phyloP scores from a whole-genome alignment of 2,113 vertebrate genomes.

The Talpa occidentalis region DNA sequence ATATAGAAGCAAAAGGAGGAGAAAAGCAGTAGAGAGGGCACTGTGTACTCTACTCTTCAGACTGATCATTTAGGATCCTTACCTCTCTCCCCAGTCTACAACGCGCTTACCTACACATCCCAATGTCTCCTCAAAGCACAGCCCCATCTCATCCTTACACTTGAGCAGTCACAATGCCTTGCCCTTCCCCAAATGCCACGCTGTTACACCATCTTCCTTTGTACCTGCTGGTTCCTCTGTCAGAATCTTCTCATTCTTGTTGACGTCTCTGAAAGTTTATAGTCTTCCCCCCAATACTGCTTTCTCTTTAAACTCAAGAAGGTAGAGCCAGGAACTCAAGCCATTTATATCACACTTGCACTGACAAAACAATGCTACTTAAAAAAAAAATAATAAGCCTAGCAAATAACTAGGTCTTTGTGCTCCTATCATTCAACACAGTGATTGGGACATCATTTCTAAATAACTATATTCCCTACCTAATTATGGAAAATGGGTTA shows the following conservation, averaged over 20 bases:
- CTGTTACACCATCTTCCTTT: no score
- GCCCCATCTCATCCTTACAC: not conserved
- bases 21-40: not conserved
- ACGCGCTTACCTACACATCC: not conserved
- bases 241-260: not conserved
- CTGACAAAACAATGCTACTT: not conserved
- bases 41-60: no score
- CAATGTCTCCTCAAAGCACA: not conserved
- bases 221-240: not conserved
- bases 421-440: not conserved
- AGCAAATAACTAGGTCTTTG: not conserved
- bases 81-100: not conserved
- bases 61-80: not conserved
- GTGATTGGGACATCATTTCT: not conserved
- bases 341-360: not conserved
- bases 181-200: fast-evolving
- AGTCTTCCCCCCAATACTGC: not conserved
- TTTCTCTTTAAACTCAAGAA: not conserved
- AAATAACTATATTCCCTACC: not conserved
- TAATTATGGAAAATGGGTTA: not conserved
- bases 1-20: not conserved
- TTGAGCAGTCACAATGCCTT: not conserved
- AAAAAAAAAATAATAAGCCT: not conserved
- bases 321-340: not conserved
- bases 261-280: not conserved